Evolutionary conservation across 2,888 invertebrate species (phyloP).

Genomic region (Netelia melanura): DNA sequence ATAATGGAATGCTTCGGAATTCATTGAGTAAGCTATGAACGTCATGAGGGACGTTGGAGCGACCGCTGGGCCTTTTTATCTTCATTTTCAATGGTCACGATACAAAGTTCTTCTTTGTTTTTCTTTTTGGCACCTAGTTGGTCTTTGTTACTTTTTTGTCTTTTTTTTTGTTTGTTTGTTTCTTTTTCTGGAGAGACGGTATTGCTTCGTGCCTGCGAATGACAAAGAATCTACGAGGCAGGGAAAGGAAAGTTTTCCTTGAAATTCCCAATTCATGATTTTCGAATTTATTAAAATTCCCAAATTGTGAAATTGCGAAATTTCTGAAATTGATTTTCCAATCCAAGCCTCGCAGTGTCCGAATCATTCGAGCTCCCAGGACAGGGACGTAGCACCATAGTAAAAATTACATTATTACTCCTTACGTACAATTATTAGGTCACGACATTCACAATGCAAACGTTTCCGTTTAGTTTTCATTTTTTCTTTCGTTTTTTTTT

Average conservation of each 20-base stretch:
- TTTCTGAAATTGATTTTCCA: too few species aligned
- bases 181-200: constrained; percentile 58
- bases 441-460: constrained; percentile 68
- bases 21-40: constrained; percentile 60
- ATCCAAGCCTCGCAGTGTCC: constrained; percentile 31
- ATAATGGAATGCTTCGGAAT: constrained; percentile 69
- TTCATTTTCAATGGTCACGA: constrained; percentile 54
- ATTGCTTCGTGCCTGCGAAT: constrained; percentile 60
- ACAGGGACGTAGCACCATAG: constrained; percentile 70
- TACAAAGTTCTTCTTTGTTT: constrained; percentile 57
- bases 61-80: constrained; percentile 57
- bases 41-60: constrained; percentile 51
- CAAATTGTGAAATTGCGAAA: too few species aligned
- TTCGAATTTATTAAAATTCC: too few species aligned
- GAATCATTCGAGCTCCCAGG: constrained; percentile 57
- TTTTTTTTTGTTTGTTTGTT: constrained; percentile 30
- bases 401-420: constrained; percentile 67
- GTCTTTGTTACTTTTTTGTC: constrained; percentile 55
- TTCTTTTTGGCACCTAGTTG: constrained; percentile 72
- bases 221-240: constrained; percentile 49
- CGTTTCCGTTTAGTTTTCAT: constrained; percentile 32
- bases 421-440: constrained; percentile 67
- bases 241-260: constrained; percentile 14
- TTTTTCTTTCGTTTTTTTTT: constrained; percentile 34
- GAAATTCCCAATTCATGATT: neutral